These are phyloP conservation scores for Parus major DNA, from an alignment of 2,113 vertebrate genomes.

Conservation along the genomic window DNA sequence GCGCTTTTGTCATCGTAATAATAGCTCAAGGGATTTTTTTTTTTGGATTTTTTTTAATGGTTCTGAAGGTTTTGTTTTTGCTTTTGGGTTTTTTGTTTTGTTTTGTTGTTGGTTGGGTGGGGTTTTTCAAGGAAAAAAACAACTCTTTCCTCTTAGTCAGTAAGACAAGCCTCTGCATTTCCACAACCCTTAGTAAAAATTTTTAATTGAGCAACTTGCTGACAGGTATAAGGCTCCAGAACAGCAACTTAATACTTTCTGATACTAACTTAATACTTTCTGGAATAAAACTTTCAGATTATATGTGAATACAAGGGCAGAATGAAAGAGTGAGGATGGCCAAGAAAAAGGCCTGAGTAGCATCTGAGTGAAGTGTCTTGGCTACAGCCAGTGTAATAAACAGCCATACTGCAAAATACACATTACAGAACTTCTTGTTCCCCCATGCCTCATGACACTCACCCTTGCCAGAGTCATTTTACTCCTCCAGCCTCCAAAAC, in stretches of 20 bases:
- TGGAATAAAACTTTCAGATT: conserved; percentile 1
- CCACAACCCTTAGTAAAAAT: not conserved
- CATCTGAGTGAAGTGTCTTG: not conserved
- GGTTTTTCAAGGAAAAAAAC: not conserved
- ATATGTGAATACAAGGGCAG: not conserved
- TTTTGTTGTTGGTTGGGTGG: not conserved
- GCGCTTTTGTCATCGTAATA: accelerated
- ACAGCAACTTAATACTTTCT: not conserved
- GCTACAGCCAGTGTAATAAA: not conserved
- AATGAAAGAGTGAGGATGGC: not conserved
- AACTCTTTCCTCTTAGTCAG: not conserved
- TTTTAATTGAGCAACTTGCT: not conserved
- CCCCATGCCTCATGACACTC: not conserved
- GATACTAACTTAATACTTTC: not conserved
- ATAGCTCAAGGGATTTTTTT: not conserved
- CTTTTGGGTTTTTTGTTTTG: not conserved
- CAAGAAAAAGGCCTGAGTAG: conserved; percentile 15
- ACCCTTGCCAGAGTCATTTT: conserved; percentile 39
- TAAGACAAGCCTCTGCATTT: not conserved
- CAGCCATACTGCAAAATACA: not conserved
- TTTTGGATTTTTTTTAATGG: not conserved
- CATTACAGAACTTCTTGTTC: conserved; percentile 2
- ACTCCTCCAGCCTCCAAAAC: conserved; percentile 24
- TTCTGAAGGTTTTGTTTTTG: not conserved
- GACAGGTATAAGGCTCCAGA: conserved; percentile 1